Evolutionary conservation across 2,797 vertebrate species (phyloP).

Genomic region (Dermochelys coriacea): DNA sequence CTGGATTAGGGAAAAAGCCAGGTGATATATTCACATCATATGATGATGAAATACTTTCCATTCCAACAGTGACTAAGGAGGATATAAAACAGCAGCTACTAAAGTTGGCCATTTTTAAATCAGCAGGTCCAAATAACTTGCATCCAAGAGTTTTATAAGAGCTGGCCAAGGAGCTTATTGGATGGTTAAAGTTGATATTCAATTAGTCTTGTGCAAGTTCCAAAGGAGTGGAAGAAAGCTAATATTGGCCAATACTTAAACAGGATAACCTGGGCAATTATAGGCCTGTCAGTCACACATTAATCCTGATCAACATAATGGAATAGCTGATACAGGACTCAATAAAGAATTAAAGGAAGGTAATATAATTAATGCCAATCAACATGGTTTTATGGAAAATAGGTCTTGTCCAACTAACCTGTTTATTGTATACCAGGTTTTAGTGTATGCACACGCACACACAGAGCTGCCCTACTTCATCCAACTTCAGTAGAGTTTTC

Average conservation of each 20-base stretch:
- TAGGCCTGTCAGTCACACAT: not conserved
- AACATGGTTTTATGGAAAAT: not conserved
- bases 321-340: not conserved
- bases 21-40: not conserved
- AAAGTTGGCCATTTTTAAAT: not conserved
- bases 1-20: not conserved
- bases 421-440: not conserved
- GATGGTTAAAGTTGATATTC: not conserved
- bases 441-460: not conserved
- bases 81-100: not conserved
- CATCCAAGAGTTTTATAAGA: not conserved
- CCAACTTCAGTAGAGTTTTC: fast-evolving
- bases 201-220: not conserved
- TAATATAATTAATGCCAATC: not conserved
- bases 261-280: not conserved
- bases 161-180: not conserved
- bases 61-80: not conserved
- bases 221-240: not conserved
- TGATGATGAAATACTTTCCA: not conserved
- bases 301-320: not conserved
- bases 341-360: not conserved
- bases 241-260: not conserved
- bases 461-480: not conserved
- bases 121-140: not conserved
- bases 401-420: not conserved